A percentile compares a stretch with the other conserved stretches of the same genome.
Evolutionary conservation across 2,888 invertebrate genomes (phyloP).

Genomic region (Drosophila bunnanda): DNA sequence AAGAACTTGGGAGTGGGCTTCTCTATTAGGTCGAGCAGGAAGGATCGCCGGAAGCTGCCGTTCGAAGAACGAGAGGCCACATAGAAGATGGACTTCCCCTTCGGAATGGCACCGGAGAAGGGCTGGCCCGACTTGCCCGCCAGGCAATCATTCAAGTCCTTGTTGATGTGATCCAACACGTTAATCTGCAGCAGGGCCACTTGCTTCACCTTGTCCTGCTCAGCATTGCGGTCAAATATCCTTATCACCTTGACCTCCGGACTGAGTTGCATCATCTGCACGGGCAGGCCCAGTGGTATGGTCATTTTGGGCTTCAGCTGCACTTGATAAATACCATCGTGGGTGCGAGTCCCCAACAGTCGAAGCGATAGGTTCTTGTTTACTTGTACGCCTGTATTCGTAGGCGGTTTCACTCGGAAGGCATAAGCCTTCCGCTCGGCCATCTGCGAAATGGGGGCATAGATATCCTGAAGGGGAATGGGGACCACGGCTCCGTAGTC

Average conservation of each 20-base stretch:
- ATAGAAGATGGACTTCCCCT: slow-evolving; percentile 13
- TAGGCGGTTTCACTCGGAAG: slow-evolving; percentile 36
- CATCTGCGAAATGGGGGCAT: slow-evolving; percentile 31
- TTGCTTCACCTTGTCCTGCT: slow-evolving; percentile 20
- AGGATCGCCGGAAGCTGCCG: slow-evolving; percentile 60
- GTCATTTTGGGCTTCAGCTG: slow-evolving; percentile 36
- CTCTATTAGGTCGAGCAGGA: slow-evolving; percentile 50
- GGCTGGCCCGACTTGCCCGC: neutral
- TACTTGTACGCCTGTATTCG: slow-evolving; percentile 17
- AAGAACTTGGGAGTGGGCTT: slow-evolving; percentile 29
- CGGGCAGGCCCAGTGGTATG: slow-evolving; percentile 50
- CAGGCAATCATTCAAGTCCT: slow-evolving; percentile 33
- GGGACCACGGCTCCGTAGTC: slow-evolving; percentile 41
- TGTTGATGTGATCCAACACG: slow-evolving; percentile 31
- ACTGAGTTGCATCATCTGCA: slow-evolving; percentile 30
- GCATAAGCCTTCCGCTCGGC: slow-evolving; percentile 43
- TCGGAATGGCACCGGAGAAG: slow-evolving; percentile 6
- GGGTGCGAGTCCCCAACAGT: slow-evolving; percentile 36
- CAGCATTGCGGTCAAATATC: slow-evolving; percentile 11
- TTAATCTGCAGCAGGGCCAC: slow-evolving; percentile 50
- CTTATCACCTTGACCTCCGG: slow-evolving; percentile 40
- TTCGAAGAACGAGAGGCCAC: slow-evolving; percentile 49
- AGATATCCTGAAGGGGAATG: slow-evolving; percentile 22
- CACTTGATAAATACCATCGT: slow-evolving; percentile 49
- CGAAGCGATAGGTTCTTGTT: slow-evolving; percentile 41